Base-by-base conservation (phyloP, 2,113 vertebrate genomes). In the Bubo scandiacus region DNA sequence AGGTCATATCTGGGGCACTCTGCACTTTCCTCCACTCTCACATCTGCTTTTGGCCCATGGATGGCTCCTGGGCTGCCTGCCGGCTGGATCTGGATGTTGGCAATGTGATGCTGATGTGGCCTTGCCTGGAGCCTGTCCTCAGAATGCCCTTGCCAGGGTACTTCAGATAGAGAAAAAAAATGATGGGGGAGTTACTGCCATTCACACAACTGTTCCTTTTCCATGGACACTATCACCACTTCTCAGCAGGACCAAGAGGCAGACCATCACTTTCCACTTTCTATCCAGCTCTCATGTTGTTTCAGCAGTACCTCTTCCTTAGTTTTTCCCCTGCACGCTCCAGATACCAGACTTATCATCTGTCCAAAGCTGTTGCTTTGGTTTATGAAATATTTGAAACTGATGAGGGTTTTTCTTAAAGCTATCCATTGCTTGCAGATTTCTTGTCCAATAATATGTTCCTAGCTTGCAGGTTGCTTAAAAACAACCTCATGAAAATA, bases 1-100 rank as follows among this genome's bases (percentile, higher is more conserved):
- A 15, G 4, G 15, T 23, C 9, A 0, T 3, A 40, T 20, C 34
- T 3, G 16, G 43, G 26, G 16, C 1, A 1, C 11, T 83, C 45
- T 49, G 54, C 20, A 61, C 16, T 54, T 86, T 51, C 2, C 11
- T 29, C 15, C 6, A 3, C 9, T 55, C 10, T 74, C 40, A 65
- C 18, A 23, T 51, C 32, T 59, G 13, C 18, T 83, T 74, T 70
- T 8, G 12, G 6, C 12, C 40, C 19, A 6, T 4, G 27, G 34
- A 52, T 1, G 18, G 38, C 32, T 82, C 27, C 49, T 78, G 7
- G 55, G 13, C 42, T 62, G 36, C 27, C 22, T 34, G 32, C 7
- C 0, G 2, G 8, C 36, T 74, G 38, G 38, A 77, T 40, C 32
- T 34, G 17, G 19, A 12, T 38, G 6, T 6, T 85, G 47, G 38